phyloP scores from a whole-genome alignment of 2,888 invertebrate genomes.

The Thereva nobilitata region DNA sequence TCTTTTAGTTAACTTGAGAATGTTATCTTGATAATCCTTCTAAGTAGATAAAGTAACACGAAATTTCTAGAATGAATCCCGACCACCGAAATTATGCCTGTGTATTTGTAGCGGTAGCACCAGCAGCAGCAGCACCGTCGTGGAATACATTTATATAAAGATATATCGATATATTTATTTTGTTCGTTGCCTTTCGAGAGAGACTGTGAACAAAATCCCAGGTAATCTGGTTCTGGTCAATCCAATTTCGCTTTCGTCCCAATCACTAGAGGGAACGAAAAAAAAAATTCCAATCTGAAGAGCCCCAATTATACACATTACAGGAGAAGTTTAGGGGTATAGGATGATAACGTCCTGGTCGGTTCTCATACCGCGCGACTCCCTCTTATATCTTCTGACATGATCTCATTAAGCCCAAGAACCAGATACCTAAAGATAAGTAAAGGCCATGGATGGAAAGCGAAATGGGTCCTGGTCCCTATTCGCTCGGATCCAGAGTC shows the following conservation, averaged over 20 bases:
- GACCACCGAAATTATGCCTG: too few species aligned
- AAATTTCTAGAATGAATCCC: too few species aligned
- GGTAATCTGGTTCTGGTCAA: slow-evolving; percentile 1
- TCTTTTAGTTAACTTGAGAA: too few species aligned
- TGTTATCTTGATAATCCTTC: too few species aligned
- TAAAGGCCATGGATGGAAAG: neutral
- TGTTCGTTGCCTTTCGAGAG: too few species aligned
- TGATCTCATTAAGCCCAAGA: slow-evolving; percentile 33
- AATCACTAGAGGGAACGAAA: too few species aligned
- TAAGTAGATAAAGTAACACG: too few species aligned
- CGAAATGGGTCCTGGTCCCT: neutral
- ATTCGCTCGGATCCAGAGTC: too few species aligned
- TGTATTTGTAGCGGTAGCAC: too few species aligned
- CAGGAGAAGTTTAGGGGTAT: neutral
- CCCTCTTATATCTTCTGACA: slow-evolving; percentile 16
- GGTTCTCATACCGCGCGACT: neutral
- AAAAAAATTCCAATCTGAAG: slow-evolving; percentile 5
- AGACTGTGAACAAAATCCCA: neutral
- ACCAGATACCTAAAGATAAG: slow-evolving; percentile 16
- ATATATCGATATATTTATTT: too few species aligned
- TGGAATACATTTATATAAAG: too few species aligned
- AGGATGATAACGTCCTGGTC: slow-evolving; percentile 4
- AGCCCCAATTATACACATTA: neutral
- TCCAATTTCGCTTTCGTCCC: neutral
- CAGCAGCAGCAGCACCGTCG: too few species aligned